Evolutionary conservation across 2,888 invertebrate genomes (phyloP).

Genomic region (Dryomyza anilis): DNA sequence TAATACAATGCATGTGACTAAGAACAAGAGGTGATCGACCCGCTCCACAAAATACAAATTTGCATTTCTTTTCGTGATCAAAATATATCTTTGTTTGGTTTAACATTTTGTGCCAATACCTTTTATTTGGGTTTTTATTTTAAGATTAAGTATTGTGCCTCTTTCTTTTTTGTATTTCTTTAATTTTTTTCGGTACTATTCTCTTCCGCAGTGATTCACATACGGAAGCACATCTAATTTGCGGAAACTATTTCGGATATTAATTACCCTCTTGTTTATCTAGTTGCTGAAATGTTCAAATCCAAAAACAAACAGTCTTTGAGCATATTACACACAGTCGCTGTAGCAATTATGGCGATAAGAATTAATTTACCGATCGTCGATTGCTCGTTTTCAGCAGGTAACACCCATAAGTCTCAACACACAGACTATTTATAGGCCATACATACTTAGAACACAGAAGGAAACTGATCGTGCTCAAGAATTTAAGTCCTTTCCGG

Average conservation of each 20-base stretch:
- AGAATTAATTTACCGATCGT: not conserved
- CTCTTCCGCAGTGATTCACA: not conserved
- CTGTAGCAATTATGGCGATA: not conserved
- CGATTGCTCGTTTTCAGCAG: not conserved
- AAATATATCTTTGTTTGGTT: not conserved
- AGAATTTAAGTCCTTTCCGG: conserved; percentile 5
- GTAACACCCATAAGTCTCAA: not conserved
- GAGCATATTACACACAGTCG: not conserved
- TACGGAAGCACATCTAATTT: not conserved
- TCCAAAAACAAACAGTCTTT: not conserved
- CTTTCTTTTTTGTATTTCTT: not conserved
- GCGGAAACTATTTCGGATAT: not conserved
- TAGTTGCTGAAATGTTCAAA: not conserved
- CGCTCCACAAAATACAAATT: not conserved
- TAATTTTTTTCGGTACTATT: not conserved
- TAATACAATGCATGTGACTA: not conserved
- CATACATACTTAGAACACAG: not conserved
- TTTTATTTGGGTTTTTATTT: not conserved
- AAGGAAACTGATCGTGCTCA: no score
- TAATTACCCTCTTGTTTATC: not conserved
- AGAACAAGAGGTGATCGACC: not conserved
- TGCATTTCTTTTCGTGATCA: not conserved
- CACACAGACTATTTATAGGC: not conserved
- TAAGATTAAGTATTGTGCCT: not conserved
- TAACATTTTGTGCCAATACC: not conserved